Base-by-base conservation (phyloP, 2,888 invertebrate species). In the Hedychridium roseum region DNA sequence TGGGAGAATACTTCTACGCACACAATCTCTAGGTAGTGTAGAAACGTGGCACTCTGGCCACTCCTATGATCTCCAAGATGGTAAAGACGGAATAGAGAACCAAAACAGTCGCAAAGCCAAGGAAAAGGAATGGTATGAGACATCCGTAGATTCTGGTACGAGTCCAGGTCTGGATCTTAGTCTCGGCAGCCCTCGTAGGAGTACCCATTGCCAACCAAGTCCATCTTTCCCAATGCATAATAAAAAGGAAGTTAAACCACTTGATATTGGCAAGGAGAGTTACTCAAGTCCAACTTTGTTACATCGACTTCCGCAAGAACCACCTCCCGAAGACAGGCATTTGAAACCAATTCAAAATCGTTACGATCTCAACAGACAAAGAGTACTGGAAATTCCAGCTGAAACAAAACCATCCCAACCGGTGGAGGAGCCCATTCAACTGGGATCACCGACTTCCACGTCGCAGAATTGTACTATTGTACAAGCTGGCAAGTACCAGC, bases 401-500 rank as follows among this genome's bases (percentile, higher is more conserved):
- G 80, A 84, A 60, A 82, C 85, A 0, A 84, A 84, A 61, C 80
- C 54, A 1, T 37, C 43, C n/a, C 81, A 64, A 9, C 52, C 15
- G 74, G 81, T 39, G 80, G 62, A 62, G 1, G 66, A 66, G 2
- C 21, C 43, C 3, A 79, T 88, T 38, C 85, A 87, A 15, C 81
- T 88, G 53, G 91, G 91, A 66, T 90, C 91, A n/a, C n/a, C n/a
- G n/a, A n/a, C n/a, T n/a, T n/a, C n/a, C n/a, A n/a, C n/a, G 3
- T 90, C 92, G 0, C 89, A 89, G 73, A 92, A 91, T 73, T 85
- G 92, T 72, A 93, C 91, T 1, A 85, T 94, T 0, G 91, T 94
- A 21, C 91, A 92, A 71, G 90, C 91, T 57, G 94, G 93, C 23
- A 92, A 91, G 66, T 93, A 91, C 81, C 92, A 92, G 77, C 94